Conservation (phyloP, 2,113 vertebrate genomes). For the Micromys minutus region DNA sequence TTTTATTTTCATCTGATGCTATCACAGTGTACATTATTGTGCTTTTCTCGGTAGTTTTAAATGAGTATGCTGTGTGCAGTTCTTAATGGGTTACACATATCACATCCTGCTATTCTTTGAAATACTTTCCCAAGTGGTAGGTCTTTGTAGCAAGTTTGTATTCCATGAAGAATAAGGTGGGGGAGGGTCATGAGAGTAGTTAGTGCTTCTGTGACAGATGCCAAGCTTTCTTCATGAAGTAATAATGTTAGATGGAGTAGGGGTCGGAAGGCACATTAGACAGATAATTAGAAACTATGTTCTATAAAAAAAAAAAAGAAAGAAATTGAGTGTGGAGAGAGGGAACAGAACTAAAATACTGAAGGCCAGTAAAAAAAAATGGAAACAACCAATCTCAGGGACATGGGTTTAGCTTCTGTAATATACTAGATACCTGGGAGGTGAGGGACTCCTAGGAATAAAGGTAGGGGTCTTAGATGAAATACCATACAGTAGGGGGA, state of each 20-base stretch:
- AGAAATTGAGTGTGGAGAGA: no score
- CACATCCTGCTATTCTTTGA: not conserved
- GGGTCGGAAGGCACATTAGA: not conserved
- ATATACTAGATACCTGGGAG: no score
- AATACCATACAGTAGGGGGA: no score
- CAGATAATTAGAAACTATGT: not conserved
- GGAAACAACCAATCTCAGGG: no score
- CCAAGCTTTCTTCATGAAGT: not conserved
- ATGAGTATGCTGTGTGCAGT: not conserved
- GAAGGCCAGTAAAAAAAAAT: no score
- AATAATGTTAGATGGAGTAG: not conserved
- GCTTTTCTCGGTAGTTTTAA: not conserved
- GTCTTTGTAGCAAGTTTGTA: not conserved
- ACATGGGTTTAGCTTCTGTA: no score
- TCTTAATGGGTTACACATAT: not conserved
- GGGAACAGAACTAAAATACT: no score
- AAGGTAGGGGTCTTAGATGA: no score
- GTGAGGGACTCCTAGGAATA: no score
- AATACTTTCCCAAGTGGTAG: not conserved
- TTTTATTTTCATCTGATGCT: not conserved
- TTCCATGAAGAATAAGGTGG: not conserved
- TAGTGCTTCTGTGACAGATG: not conserved
- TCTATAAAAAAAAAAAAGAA: no score
- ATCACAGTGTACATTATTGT: not conserved
- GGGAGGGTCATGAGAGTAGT: not conserved